Base-by-base conservation (phyloP, 2,797 vertebrate genomes). In the Oryzias dopingdopingensis region DNA sequence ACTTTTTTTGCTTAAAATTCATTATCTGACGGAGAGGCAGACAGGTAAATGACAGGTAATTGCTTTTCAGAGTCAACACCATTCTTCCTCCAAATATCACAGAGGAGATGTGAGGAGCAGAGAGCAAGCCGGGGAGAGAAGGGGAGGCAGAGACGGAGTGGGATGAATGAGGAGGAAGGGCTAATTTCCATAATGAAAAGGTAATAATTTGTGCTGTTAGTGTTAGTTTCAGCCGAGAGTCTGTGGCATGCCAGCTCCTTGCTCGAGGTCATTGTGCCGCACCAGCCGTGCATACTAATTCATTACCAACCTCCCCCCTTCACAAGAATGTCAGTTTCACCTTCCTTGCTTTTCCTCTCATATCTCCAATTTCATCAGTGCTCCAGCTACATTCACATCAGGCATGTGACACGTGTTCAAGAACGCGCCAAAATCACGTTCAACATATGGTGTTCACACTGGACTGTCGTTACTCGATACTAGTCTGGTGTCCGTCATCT, bases 31-130 rank as follows among this genome's bases (percentile, higher is more conserved):
- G 49, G 73, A 56, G 76, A 72, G 79, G 77, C 76, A 80, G 82
- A 84, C 83, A 80, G 81, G 82, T 87, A 89, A 89, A 89, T 89
- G 89, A 88, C 89, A 89, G 86, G 85, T 87, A 89, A 90, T 89
- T 89, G 85, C 84, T 87, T 90, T 85, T 86, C 75, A 76, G 72
- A 88, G 86, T 89, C 87, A 87, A 88, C 86, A 86, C 79, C 67
- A 72, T 79, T 88, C 80, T 87, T 81, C 65, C 71, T 80, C 77
- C 80, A 76, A 65, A 80, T 65, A 59, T 41, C 68, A 64, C 67
- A 69, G 2, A 46, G 51, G 72, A 66, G 78, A 67, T 70, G 75
- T 66, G 76, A 81, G 71, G 73, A 78, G 76, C 53, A 61, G 77
- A 72, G 59, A 72, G 72, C 70, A 62, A 79, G 76, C 45, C 64